phyloP scores from a whole-genome alignment of 37 sponge, comb jelly and placozoan genomes.

The Agelas oroides region DNA sequence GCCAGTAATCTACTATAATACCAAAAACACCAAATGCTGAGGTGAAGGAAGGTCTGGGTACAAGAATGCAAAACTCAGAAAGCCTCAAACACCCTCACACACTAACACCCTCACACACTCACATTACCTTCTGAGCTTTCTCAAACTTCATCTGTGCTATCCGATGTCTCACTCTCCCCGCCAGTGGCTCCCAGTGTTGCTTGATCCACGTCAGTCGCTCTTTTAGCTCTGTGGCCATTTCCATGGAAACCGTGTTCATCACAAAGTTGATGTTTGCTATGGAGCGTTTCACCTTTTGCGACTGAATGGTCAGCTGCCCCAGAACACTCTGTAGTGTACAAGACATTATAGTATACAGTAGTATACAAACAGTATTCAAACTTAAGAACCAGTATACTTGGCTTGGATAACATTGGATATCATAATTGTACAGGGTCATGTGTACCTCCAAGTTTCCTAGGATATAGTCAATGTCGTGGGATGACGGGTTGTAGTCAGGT shows the following conservation, averaged over 20 bases:
- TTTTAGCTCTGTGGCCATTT: background rate
- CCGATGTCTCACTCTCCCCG: background rate
- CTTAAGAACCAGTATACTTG: background rate
- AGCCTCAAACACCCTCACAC: too few relatives aligned
- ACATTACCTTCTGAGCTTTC: conserved; percentile 33
- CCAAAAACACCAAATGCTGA: too few relatives aligned
- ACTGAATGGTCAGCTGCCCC: conserved; percentile 24
- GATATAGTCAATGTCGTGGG: conserved; percentile 1
- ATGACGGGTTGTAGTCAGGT: background rate
- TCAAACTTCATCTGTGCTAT: conserved; percentile 42
- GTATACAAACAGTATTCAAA: background rate
- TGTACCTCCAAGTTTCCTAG: background rate
- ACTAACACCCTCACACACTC: too few relatives aligned
- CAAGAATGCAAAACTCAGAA: too few relatives aligned
- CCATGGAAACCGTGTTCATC: conserved; percentile 1
- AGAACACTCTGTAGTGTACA: background rate
- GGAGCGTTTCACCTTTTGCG: conserved; percentile 20
- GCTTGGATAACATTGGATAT: background rate
- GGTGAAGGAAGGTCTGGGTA: too few relatives aligned
- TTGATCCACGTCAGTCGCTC: background rate
- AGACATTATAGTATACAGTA: background rate
- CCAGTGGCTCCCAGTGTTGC: conserved; percentile 19
- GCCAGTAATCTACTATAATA: too few relatives aligned
- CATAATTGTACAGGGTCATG: background rate
- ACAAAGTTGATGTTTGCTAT: conserved; percentile 31